Evolutionary conservation across 2,888 invertebrate species (phyloP).

Genomic region (Barypeithes pellucidus): DNA sequence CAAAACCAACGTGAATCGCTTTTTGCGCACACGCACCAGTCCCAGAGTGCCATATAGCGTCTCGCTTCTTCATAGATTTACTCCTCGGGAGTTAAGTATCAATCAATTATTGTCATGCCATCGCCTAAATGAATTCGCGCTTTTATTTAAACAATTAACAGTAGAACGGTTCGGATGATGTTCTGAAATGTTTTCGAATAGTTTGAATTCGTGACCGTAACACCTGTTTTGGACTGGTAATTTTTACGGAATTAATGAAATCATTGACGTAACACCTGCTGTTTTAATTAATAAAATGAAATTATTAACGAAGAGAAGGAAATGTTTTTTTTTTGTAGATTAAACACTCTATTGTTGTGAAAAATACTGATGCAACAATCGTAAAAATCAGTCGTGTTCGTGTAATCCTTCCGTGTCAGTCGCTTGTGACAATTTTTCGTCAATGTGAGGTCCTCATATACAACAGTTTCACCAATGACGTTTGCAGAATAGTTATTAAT

Average conservation of each 20-base stretch:
- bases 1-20: too few relatives aligned
- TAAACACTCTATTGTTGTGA: too few relatives aligned
- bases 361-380: too few relatives aligned
- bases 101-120: background rate
- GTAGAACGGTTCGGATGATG: constrained; percentile 28
- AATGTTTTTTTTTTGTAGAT: background rate
- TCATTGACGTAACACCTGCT: constrained; percentile 27
- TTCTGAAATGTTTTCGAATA: constrained; percentile 33
- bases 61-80: background rate
- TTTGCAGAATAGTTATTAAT: too few relatives aligned
- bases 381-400: too few relatives aligned
- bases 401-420: too few relatives aligned
- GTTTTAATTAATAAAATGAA: constrained; percentile 4
- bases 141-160: constrained; percentile 22
- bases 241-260: constrained; percentile 54
- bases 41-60: too few relatives aligned
- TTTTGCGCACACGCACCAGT: too few relatives aligned
- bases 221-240: constrained; percentile 64
- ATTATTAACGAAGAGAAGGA: background rate
- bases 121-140: background rate
- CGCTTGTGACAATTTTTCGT: too few relatives aligned
- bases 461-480: too few relatives aligned
- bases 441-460: too few relatives aligned
- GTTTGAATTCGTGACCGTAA: constrained; percentile 53
- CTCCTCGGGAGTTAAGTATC: background rate